Evolutionary conservation across 2,113 vertebrate species (phyloP).

Genomic region (Emydocephalus ijimae): DNA sequence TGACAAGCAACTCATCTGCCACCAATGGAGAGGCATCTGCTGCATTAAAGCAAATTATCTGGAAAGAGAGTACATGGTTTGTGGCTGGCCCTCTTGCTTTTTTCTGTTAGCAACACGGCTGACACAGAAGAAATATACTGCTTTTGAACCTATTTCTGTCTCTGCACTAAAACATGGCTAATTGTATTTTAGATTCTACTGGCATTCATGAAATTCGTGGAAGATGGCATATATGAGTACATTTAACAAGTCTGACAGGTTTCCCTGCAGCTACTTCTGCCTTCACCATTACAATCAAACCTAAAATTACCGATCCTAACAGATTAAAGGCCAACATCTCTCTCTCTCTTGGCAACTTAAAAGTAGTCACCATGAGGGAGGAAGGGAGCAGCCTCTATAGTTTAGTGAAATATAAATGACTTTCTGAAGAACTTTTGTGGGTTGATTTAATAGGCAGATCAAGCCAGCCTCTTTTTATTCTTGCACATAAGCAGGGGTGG

Average conservation of each 20-base stretch:
- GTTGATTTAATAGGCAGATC: neutral
- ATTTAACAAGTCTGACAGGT: neutral
- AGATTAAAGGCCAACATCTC: neutral
- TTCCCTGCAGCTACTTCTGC: neutral
- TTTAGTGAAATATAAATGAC: neutral
- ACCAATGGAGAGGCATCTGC: constrained; percentile 12
- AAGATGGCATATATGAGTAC: neutral
- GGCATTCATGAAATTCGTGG: neutral
- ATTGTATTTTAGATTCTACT: neutral
- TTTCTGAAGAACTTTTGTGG: neutral
- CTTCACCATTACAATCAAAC: neutral
- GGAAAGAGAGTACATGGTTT: neutral
- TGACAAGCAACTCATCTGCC: neutral
- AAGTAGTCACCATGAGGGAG: neutral
- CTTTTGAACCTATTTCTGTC: neutral
- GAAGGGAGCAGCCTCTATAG: neutral
- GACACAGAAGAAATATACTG: neutral
- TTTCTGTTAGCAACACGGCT: neutral
- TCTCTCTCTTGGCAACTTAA: neutral
- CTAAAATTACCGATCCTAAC: neutral
- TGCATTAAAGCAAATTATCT: constrained; percentile 18
- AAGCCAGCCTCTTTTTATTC: neutral
- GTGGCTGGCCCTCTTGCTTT: neutral
- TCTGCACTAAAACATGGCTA: neutral
- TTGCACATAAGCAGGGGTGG: too few species aligned